Evolutionary conservation across 2,113 vertebrate genomes (phyloP), one percentile per base, ranked within the genome.

Genomic region (Monopterus albus): DNA sequence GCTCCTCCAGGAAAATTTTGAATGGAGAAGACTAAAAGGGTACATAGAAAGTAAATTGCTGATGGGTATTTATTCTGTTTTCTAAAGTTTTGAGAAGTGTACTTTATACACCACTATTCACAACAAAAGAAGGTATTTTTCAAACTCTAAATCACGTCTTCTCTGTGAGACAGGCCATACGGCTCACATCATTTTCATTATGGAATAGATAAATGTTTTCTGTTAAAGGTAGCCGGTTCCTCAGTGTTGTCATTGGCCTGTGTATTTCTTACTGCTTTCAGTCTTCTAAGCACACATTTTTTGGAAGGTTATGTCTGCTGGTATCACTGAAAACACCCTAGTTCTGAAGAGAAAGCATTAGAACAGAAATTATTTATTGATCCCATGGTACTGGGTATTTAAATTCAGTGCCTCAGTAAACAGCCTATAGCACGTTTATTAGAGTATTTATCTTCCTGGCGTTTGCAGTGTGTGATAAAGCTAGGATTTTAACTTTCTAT

Each of bases 291-390:
- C 21, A 55, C 59, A 66, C 25, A 40, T 45, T 60, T 69, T 71
- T n/a, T 46, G 46, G 31, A 69, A 76, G 70, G 72, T 79, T 33
- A 63, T 53, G 47, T 67, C 67, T 69, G 38, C 62, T 11, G 17
- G 64, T 69, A 56, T 74, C 65, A 57, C 21, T 61, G 35, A 64
- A 75, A 83, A 52, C 56, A 73, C 36, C 46, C 14, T 59, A 4
- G 3, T 47, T 75, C 57, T 81, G 71, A 81, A 46, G 38, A 69
- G 47, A 80, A 82, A 57, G 53, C 83, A 81, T 85, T 75, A 78
- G 68, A 87, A 72, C 83, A 74, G 80, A 84, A 89, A 90, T 89
- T 74, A 90, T 88, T 83, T 90, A 87, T 87, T 82, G 88, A 90
- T 91, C 78, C 65, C 63, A 53, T 69, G 43, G 75, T 23, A 18